phyloP scores from a whole-genome alignment of 2,113 vertebrate species.

The Nansenia antarctica region DNA sequence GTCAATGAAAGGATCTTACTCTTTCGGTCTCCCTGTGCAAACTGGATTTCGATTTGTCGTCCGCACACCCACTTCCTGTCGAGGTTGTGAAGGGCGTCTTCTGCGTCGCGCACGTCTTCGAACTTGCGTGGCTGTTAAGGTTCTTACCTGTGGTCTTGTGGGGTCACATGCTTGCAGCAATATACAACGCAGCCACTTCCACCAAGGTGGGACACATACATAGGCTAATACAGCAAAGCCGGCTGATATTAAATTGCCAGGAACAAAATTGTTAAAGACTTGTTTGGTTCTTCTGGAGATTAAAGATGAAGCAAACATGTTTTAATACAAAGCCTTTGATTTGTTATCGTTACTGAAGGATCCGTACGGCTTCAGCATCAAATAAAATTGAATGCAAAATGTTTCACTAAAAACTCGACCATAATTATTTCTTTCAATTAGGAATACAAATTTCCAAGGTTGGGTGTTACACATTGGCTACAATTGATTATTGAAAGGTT shows the following conservation, averaged over 20 bases:
- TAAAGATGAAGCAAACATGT: slow-evolving; percentile 52
- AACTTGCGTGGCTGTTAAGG: slow-evolving; percentile 95
- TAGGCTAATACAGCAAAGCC: background rate
- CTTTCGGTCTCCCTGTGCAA: slow-evolving; percentile 96
- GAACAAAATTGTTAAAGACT: background rate
- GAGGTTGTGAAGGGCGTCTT: slow-evolving; percentile 96
- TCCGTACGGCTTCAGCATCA: slow-evolving; percentile 28
- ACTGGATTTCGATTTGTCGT: slow-evolving; percentile 98
- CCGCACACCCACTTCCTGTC: slow-evolving; percentile 98
- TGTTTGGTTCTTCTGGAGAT: slow-evolving; percentile 40
- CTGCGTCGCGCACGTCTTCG: slow-evolving; percentile 97
- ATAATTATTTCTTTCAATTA: slow-evolving; percentile 29
- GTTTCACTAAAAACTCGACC: slow-evolving; percentile 32
- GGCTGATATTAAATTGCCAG: background rate
- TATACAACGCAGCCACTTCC: background rate
- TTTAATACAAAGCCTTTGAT: slow-evolving; percentile 31
- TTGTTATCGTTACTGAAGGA: slow-evolving; percentile 11
- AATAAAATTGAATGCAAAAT: slow-evolving; percentile 49
- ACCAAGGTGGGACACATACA: background rate
- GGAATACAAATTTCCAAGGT: slow-evolving; percentile 11
- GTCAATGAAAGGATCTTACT: slow-evolving; percentile 77
- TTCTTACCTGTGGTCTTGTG: slow-evolving; percentile 38
- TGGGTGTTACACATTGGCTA: slow-evolving; percentile 44
- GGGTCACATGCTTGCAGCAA: background rate
- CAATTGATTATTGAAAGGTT: slow-evolving; percentile 56